These are phyloP conservation scores for Drosophila bocki DNA, from an alignment of 1,140 invertebrate genomes.

Conservation along the genomic window DNA sequence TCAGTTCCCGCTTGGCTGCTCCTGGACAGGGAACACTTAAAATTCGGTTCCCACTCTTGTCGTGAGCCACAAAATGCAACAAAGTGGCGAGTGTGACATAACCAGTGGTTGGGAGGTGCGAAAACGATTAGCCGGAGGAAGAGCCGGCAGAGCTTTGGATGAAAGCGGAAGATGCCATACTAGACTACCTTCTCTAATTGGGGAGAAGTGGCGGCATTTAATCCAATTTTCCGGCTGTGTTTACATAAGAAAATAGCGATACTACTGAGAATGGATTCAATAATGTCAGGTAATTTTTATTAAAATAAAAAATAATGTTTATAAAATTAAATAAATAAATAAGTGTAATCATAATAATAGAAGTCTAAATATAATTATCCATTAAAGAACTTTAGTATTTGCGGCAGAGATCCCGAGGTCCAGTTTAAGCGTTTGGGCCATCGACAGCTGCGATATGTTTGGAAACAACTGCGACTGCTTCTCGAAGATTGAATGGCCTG, in stretches of 20 bases:
- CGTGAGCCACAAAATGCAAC: conserved; percentile 43
- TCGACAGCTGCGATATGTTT: conserved; percentile 49
- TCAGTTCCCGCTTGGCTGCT: conserved; percentile 50
- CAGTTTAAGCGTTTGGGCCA: conserved; percentile 20
- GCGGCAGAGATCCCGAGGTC: conserved; percentile 29
- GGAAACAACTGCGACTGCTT: conserved; percentile 32
- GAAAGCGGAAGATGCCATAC: conserved; percentile 31
- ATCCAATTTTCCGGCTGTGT: conserved; percentile 20
- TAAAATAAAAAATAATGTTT: neutral
- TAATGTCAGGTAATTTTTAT: neutral
- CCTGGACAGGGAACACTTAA: conserved; percentile 7
- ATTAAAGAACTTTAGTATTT: conserved; percentile 37
- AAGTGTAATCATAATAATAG: neutral
- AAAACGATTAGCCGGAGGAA: conserved; percentile 44
- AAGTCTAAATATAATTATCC: conserved; percentile 6
- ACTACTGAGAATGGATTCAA: neutral
- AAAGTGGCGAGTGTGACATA: conserved; percentile 61
- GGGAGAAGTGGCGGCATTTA: conserved; percentile 23
- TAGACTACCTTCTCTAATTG: conserved; percentile 31
- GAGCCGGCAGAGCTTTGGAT: neutral
- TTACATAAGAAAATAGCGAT: conserved; percentile 26
- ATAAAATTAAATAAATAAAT: conserved; percentile 18
- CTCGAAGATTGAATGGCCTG: conserved; percentile 55
- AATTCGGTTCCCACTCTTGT: conserved; percentile 22
- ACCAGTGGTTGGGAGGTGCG: conserved; percentile 32